Evolutionary conservation across 2,797 vertebrate species (phyloP).

Genomic region (Neomorphus geoffroyi): DNA sequence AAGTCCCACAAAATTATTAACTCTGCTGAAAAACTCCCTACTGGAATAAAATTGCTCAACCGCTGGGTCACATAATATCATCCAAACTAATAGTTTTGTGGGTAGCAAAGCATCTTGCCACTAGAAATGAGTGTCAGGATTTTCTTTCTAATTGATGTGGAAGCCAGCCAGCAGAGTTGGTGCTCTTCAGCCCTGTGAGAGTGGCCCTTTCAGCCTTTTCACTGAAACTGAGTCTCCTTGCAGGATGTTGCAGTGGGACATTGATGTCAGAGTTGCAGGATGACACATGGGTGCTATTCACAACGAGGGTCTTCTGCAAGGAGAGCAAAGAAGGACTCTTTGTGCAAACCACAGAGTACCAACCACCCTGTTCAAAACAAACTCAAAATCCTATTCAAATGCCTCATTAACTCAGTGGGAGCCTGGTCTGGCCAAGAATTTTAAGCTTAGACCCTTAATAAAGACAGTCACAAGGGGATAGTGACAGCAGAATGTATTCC

Average conservation of each 20-base stretch:
- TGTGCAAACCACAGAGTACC: neutral
- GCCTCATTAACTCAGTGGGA: neutral
- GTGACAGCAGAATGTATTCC: slow-evolving; percentile 6
- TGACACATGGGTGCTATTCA: neutral
- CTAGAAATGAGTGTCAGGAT: neutral
- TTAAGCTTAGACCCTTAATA: slow-evolving; percentile 19
- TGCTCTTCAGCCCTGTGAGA: neutral
- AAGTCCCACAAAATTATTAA: neutral
- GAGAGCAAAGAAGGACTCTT: neutral
- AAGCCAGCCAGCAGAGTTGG: neutral
- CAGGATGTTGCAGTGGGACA: neutral
- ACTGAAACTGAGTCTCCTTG: neutral
- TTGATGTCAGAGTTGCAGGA: neutral
- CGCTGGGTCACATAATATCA: neutral
- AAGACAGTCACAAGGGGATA: slow-evolving; percentile 3
- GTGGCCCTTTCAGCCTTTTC: neutral
- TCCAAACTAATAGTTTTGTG: neutral
- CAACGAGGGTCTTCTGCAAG: neutral
- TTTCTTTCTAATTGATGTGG: neutral
- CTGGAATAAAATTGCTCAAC: neutral
- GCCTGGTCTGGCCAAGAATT: neutral
- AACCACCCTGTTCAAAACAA: neutral
- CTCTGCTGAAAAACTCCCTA: neutral
- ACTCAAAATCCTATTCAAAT: neutral
- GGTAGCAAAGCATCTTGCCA: neutral